These are phyloP conservation scores for Phengaris arion DNA, from an alignment of 2,888 invertebrate genomes.

Conservation along the genomic window DNA sequence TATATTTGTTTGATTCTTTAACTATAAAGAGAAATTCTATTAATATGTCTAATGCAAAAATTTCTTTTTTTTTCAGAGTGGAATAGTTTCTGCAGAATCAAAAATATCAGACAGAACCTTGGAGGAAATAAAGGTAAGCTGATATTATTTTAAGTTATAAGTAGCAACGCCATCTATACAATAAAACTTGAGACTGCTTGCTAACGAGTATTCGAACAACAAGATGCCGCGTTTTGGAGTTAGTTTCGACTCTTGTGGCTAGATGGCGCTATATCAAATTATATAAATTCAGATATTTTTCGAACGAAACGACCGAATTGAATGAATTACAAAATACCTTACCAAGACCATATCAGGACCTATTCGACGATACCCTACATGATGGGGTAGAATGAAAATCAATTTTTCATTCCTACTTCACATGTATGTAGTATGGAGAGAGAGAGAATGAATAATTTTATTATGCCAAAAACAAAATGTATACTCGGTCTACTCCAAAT, in stretches of 20 bases:
- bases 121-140: constrained; percentile 69
- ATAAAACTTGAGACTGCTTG: neutral
- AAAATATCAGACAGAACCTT: constrained; percentile 67
- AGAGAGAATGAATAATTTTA: no score
- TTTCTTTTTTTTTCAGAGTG: constrained; percentile 58
- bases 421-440: no score
- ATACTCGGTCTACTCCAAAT: no score
- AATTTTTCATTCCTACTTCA: no score
- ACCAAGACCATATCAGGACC: no score
- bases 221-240: neutral
- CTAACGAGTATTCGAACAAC: neutral
- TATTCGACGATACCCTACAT: no score
- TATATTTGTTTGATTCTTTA: neutral
- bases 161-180: constrained; percentile 49
- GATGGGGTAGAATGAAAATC: no score
- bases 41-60: no score
- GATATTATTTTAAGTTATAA: neutral
- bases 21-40: neutral
- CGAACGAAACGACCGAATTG: no score
- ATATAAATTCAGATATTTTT: neutral
- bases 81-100: constrained; percentile 60
- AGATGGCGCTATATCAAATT: constrained; percentile 30
- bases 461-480: no score
- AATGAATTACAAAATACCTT: no score
- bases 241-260: neutral